Base-by-base conservation (phyloP, 2,888 invertebrate species). In the Hyppa rectilinea region DNA sequence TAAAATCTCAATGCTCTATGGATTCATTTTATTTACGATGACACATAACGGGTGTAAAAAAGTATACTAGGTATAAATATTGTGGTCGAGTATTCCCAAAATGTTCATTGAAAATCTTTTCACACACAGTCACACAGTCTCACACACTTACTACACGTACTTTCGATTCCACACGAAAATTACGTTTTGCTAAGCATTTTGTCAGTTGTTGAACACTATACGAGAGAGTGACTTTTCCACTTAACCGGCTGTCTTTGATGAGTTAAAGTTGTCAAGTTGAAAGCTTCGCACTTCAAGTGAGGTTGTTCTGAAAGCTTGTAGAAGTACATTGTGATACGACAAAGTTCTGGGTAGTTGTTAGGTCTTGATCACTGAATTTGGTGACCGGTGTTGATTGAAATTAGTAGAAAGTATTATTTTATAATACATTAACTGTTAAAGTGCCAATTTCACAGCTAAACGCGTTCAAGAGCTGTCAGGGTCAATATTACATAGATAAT, bases 141-240 rank as follows among this genome's bases (percentile, higher is more conserved):
- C 6, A 61, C 17, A 52, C 2, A 23, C 2, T 47, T 47, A 43
- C 50, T 55, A 29, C 7, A 23, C 2, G 47, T 47, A 43, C 50
- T 55, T 26, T 5, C 4, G 23, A 29, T 17, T n/a, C 12, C 3
- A n/a, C n/a, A 14, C 10, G 40, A 34, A 63, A 36, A 49, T 45
- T 43, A 38, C 38, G 7, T 59, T 74, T 60, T 45, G 6, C n/a
- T n/a, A 38, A 50, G 49, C 34, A 36, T 31, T 55, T 36, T 61
- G 61, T 67, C 47, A 66, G 72, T 65, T 65, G 71, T 59, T 52
- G 49, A 60, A 29, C n/a, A 50, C 34, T 53, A 17, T 29, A 34
- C n/a, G 36, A 62, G 23, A 45, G 43, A n/a, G 10, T n/a, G 52
- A 79, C 58, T 66, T 75, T 80, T 62, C 52, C 69, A 69, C 66